Evolutionary conservation across 2,888 invertebrate species (phyloP), one percentile per base, ranked within the genome.

Genomic region (Ophioninae sp.): DNA sequence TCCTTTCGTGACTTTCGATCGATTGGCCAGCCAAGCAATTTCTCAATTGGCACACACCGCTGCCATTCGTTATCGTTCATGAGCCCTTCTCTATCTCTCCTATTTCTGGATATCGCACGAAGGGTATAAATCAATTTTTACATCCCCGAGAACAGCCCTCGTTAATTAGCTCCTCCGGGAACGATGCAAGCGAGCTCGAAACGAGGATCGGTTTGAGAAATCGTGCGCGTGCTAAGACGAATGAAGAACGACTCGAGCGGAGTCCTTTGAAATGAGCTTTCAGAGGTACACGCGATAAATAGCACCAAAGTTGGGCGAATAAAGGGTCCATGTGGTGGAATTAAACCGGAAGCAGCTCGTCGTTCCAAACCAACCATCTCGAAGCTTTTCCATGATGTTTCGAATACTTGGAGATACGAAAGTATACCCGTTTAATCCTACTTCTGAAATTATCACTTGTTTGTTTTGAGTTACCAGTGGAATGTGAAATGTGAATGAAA

Each of bases 221-320:
- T 73, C 65, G 61, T 62, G 73, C 69, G 23, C 76, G 67, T 62
- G 75, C 50, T 50, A 81, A 84, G 79, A 81, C 72, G 81, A 72
- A 79, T 68, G 75, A 83, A 67, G 79, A 67, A 81, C 75, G 56
- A n/a, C n/a, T 44, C 23, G 17, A 10, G 61, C 21, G 62, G 62
- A 81, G 81, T 81, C 70, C 75, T 81, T 76, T 81, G 41, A 67
- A 84, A 81, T 64, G 75, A 84, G 84, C 81, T 84, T 81, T 79
- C 21, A 62, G 67, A 75, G 17, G 78, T 83, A 79, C 81, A 72
- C 75, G 39, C 76, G 75, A 84, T 75, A 76, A 64, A 83, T 72
- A 79, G 70, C 61, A 72, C 65, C 69, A 56, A 59, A 73, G 69
- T 30, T 64, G 13, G 39, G 57, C 64, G 72, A 76, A 74, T 57